Evolutionary conservation across 2,113 vertebrate genomes (phyloP).

Genomic region (Pelecanus crispus): DNA sequence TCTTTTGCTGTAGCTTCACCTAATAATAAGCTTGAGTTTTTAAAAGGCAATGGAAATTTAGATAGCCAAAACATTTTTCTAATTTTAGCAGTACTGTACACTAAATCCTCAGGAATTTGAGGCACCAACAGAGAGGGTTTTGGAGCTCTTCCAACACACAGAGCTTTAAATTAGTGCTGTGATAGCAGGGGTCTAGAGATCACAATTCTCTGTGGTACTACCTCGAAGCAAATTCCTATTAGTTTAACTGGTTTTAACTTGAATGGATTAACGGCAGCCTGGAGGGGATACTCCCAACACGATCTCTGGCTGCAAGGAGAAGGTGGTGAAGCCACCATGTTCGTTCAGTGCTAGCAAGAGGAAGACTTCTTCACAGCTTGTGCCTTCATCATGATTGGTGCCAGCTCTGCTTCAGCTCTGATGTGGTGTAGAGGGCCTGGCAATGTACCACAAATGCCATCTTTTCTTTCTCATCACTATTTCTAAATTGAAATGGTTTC

Average conservation of each 20-base stretch:
- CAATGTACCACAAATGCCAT: background rate
- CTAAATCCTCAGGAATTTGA: background rate
- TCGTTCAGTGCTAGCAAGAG: background rate
- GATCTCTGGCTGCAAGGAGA: background rate
- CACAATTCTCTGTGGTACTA: background rate
- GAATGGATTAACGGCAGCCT: background rate
- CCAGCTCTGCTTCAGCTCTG: background rate
- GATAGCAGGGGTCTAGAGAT: background rate
- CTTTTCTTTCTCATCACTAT: background rate
- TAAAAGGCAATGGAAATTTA: background rate
- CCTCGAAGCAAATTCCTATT: background rate
- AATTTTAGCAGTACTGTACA: background rate
- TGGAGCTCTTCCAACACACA: background rate
- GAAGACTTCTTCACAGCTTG: background rate
- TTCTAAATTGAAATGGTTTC: background rate
- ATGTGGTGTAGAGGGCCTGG: background rate
- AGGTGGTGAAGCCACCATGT: background rate
- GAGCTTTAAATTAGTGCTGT: background rate
- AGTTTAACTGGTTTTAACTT: background rate
- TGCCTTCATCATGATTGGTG: background rate
- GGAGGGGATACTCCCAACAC: accelerated
- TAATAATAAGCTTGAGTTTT: background rate
- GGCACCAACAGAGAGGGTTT: background rate
- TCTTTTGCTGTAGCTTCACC: background rate
- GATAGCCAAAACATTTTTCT: background rate